These are phyloP conservation scores for Nibea albiflora DNA, from an alignment of 2,113 vertebrate species.

Conservation along the genomic window DNA sequence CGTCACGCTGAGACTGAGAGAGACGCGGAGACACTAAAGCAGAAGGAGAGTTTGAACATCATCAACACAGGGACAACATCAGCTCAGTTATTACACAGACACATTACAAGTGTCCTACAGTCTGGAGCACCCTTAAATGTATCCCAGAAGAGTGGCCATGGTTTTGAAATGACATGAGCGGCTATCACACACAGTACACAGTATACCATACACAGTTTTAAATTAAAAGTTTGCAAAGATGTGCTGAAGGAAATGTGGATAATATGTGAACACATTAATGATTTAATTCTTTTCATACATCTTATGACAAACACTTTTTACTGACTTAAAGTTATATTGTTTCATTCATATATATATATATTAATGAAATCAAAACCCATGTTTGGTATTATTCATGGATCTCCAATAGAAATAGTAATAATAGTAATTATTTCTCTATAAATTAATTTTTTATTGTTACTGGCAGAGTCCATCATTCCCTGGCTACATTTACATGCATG, in stretches of 20 bases:
- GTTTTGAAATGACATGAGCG: not conserved
- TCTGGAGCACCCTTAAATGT: not conserved
- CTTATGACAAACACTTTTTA: not conserved
- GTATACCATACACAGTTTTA: not conserved
- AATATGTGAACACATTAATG: not conserved
- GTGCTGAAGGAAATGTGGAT: not conserved
- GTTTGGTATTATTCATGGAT: not conserved
- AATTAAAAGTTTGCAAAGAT: not conserved
- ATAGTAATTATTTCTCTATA: not conserved
- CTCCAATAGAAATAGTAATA: not conserved
- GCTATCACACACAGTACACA: not conserved
- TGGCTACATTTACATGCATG: not conserved
- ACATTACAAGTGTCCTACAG: not conserved
- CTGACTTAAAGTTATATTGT: not conserved
- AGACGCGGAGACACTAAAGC: constrained; percentile 43
- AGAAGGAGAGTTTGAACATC: constrained; percentile 47
- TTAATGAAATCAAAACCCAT: not conserved
- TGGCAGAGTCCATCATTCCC: not conserved
- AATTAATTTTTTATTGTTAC: not conserved
- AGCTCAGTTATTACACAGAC: constrained; percentile 4
- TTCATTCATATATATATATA: too few relatives aligned
- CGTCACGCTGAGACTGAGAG: constrained; percentile 57
- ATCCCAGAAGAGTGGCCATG: not conserved
- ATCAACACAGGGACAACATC: constrained; percentile 27
- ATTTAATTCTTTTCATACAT: not conserved